Evolutionary conservation across 2,888 invertebrate species (phyloP).

Genomic region (Taphrorychus bicolor): DNA sequence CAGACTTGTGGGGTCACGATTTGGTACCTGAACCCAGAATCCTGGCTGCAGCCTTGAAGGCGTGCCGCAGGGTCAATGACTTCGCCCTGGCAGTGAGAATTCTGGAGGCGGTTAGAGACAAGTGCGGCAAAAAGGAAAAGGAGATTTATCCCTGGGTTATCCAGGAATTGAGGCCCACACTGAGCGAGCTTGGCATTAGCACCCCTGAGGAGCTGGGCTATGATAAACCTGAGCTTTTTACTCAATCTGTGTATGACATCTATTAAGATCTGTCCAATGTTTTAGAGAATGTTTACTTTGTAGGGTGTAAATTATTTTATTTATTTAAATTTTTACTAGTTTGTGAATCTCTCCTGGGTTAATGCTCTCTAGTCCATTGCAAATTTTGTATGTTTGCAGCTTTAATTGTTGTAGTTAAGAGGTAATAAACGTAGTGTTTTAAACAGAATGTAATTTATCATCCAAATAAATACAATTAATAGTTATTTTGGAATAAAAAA

Average conservation of each 20-base stretch:
- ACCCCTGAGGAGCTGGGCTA: conserved; percentile 96
- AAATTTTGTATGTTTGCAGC: background rate
- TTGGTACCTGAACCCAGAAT: conserved; percentile 92
- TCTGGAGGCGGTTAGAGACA: conserved; percentile 89
- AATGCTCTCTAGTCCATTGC: background rate
- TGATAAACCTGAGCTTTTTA: conserved; percentile 94
- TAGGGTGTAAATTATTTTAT: conserved; percentile 22
- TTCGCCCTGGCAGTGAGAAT: conserved; percentile 92
- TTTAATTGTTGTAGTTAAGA: background rate
- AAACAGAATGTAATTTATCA: background rate
- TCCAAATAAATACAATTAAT: conserved; percentile 40
- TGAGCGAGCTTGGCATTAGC: conserved; percentile 90
- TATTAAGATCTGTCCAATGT: conserved; percentile 20
- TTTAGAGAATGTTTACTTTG: background rate
- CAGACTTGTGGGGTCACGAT: conserved; percentile 88
- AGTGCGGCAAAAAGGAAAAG: conserved; percentile 77
- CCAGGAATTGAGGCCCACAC: conserved; percentile 89
- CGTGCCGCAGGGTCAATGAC: conserved; percentile 94
- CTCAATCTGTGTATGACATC: conserved; percentile 76
- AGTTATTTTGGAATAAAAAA: background rate
- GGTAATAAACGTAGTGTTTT: background rate
- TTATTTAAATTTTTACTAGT: conserved; percentile 15
- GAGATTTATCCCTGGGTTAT: conserved; percentile 88
- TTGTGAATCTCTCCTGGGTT: background rate
- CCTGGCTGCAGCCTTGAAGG: conserved; percentile 83